Evolutionary conservation across 2,113 vertebrate genomes (phyloP), one percentile per base, ranked within the genome.

Genomic region (Maccullochella peelii): DNA sequence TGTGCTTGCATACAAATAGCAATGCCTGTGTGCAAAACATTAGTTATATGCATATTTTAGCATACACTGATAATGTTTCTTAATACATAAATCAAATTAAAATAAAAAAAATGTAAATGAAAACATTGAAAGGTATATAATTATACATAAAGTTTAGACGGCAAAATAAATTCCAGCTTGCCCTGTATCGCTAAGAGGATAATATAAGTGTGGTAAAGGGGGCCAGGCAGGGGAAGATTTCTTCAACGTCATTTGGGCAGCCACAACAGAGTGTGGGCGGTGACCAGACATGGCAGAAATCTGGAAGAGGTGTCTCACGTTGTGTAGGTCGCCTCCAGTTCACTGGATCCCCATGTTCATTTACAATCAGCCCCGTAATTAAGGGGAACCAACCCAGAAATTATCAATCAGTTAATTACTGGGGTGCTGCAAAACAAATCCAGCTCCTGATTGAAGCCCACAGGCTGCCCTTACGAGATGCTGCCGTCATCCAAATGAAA

Each of bases 401-500:
- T 95, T 94, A 94, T 95, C 93, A 94, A 95, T 95, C 94, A 94
- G 91, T 88, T 94, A 94, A 95, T 95, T 94, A 93, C 85, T 47
- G 84, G 78, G 85, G 91, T 89, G 86, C 89, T 84, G 87, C 84
- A 83, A 88, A 94, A 92, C 93, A 93, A 94, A 90, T 87, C 82
- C 89, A 86, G 85, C 88, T 91, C 84, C 90, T 92, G 90, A 88
- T 94, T 93, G 85, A 82, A 90, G 85, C 87, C 73, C 80, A 90
- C 80, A 90, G 92, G 87, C 85, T 67, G 75, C 36, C 42, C 81
- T 82, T 21, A 79, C 79, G 75, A 89, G 83, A 87, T 59, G 83
- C 81, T 86, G 80, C 67, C 27, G 21, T 79, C 73, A 18, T 84
- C 81, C 73, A 88, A 86, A 86, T 79, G 73, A 83, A 87, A 81